phyloP scores from a whole-genome alignment of 2,113 vertebrate genomes.

The Ellobius talpinus region DNA sequence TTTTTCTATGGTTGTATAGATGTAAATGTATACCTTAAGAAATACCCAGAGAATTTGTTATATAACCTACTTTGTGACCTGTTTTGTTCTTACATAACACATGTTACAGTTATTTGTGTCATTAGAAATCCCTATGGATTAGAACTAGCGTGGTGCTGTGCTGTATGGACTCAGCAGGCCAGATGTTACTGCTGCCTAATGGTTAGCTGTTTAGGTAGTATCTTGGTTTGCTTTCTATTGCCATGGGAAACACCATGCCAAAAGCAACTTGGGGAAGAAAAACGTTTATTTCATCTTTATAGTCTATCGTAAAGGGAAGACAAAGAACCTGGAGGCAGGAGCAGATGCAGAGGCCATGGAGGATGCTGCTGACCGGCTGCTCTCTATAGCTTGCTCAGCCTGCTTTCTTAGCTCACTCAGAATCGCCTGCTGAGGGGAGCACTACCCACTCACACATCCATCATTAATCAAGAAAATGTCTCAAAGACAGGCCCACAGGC shows the following conservation, averaged over 20 bases:
- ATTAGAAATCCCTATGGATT: conserved; percentile 40
- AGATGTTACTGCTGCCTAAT: background rate
- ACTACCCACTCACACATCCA: background rate
- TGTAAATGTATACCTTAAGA: conserved; percentile 8
- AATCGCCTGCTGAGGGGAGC: background rate
- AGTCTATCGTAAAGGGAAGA: background rate
- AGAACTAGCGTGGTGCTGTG: background rate
- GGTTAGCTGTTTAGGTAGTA: background rate
- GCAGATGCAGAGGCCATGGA: background rate
- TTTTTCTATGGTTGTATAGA: background rate
- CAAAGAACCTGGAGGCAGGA: background rate
- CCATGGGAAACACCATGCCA: background rate
- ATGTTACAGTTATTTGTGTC: background rate
- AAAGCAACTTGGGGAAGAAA: background rate
- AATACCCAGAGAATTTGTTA: background rate
- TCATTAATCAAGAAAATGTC: background rate
- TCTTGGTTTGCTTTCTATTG: background rate
- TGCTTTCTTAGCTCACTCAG: background rate
- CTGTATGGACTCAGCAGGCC: background rate
- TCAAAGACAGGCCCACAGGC: background rate
- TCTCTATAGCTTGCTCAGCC: background rate
- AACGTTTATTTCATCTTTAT: background rate
- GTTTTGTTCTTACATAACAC: conserved; percentile 40
- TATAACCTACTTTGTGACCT: conserved; percentile 1
- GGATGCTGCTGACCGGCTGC: background rate